These are phyloP conservation scores for Arctocebus calabarensis DNA, from an alignment of 2,797 vertebrate species.

Conservation along the genomic window DNA sequence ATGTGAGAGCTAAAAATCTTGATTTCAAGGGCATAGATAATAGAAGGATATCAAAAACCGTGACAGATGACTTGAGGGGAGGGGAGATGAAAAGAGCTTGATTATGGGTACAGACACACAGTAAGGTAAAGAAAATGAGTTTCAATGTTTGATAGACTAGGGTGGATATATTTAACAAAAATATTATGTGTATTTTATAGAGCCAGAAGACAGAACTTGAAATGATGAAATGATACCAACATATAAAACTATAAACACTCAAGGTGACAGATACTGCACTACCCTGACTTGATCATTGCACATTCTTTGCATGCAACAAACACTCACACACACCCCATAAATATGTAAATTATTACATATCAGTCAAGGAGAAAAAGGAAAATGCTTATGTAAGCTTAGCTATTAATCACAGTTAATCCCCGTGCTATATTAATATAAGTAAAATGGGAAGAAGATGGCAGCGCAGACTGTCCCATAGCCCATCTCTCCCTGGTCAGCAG, in stretches of 20 bases:
- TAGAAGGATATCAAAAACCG: not conserved
- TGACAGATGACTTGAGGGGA: not conserved
- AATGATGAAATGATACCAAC: not conserved
- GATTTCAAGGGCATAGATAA: not conserved
- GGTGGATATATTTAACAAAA: not conserved
- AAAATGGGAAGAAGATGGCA: too few relatives aligned
- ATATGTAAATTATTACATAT: not conserved
- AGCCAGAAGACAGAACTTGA: not conserved
- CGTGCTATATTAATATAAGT: not conserved
- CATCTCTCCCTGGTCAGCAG: too few relatives aligned
- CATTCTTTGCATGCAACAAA: not conserved
- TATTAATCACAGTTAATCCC: conserved; percentile 23
- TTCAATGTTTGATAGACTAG: not conserved
- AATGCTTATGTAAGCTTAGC: not conserved
- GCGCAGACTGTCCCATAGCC: too few relatives aligned
- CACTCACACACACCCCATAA: not conserved
- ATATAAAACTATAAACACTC: not conserved
- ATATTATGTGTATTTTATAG: not conserved
- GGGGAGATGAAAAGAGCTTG: not conserved
- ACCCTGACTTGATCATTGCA: not conserved
- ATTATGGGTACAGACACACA: not conserved
- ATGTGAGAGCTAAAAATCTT: not conserved
- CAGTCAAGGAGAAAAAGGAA: not conserved
- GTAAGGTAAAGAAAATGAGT: not conserved
- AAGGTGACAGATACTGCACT: not conserved